A percentile compares a stretch with the other conserved stretches of the same genome.
These are phyloP conservation scores for Prenolepis imparis DNA, from an alignment of 2,888 invertebrate genomes.

Conservation along the genomic window DNA sequence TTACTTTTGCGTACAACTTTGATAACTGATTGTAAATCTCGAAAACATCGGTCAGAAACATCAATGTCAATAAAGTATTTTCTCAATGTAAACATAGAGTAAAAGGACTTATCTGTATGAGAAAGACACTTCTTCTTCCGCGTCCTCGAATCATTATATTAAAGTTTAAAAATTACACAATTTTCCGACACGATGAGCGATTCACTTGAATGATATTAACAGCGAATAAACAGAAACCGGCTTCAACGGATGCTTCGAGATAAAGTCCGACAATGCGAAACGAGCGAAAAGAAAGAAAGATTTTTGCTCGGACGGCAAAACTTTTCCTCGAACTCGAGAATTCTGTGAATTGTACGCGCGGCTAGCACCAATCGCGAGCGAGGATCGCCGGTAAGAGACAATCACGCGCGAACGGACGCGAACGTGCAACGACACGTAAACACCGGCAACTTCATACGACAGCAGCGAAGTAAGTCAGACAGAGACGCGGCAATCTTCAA, in stretches of 20 bases:
- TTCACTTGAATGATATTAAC: background rate
- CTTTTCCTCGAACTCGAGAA: background rate
- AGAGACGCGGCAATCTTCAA: constrained; percentile 49
- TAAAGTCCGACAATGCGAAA: background rate
- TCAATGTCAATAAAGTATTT: background rate
- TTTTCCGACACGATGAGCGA: background rate
- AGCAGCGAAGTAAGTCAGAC: constrained; percentile 14
- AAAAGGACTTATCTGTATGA: background rate
- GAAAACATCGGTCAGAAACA: background rate
- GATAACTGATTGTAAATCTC: background rate
- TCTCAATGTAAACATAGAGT: background rate
- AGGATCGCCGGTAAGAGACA: background rate
- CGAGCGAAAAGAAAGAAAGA: background rate
- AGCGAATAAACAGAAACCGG: background rate
- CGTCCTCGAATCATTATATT: background rate
- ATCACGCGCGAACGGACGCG: background rate
- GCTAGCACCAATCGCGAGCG: constrained; percentile 7
- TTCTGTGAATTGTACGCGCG: constrained; percentile 8
- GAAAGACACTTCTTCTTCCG: background rate
- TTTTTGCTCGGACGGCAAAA: background rate
- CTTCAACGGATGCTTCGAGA: background rate
- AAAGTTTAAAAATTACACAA: background rate
- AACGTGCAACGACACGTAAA: constrained; percentile 36
- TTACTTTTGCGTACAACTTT: background rate
- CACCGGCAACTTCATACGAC: constrained; percentile 66